These are phyloP conservation scores for Semicossyphus pulcher DNA, from an alignment of 2,113 vertebrate genomes.

Conservation along the genomic window DNA sequence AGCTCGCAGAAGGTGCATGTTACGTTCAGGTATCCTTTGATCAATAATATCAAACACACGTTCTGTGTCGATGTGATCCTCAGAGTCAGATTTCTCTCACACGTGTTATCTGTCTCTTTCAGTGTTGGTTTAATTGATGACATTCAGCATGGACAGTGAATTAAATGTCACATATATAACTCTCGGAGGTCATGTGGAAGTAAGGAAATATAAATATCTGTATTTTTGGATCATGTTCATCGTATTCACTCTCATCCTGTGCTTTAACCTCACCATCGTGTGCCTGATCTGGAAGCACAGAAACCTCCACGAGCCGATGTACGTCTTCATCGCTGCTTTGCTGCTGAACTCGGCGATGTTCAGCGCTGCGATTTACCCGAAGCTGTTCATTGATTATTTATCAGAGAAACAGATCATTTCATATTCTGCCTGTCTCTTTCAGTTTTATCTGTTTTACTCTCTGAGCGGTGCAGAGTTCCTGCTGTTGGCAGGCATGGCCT, in stretches of 20 bases:
- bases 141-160: neutral
- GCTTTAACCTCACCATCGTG: slow-evolving; percentile 17
- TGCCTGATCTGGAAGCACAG: slow-evolving; percentile 10
- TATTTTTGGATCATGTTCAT: slow-evolving; percentile 22
- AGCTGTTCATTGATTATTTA: slow-evolving; percentile 35
- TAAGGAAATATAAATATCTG: slow-evolving; percentile 5
- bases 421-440: slow-evolving; percentile 33
- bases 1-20: too few species aligned
- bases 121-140: neutral
- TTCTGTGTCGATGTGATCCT: neutral
- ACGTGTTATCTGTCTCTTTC: neutral
- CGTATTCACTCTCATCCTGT: slow-evolving; percentile 15
- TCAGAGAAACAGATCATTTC: slow-evolving; percentile 38
- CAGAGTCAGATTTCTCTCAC: neutral
- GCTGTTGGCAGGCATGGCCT: slow-evolving; percentile 23
- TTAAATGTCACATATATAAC: slow-evolving; percentile 24
- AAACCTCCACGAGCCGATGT: slow-evolving; percentile 44
- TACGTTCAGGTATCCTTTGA: neutral
- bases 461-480: slow-evolving; percentile 13
- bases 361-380: slow-evolving; percentile 33
- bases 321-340: slow-evolving; percentile 40
- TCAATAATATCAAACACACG: neutral
- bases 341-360: neutral
- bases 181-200: slow-evolving; percentile 1
- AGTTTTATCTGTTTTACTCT: slow-evolving; percentile 12